A percentile compares a stretch with the other conserved stretches of the same genome.
phyloP scores from a whole-genome alignment of 2,797 vertebrate species.

The Sardinella longiceps region DNA sequence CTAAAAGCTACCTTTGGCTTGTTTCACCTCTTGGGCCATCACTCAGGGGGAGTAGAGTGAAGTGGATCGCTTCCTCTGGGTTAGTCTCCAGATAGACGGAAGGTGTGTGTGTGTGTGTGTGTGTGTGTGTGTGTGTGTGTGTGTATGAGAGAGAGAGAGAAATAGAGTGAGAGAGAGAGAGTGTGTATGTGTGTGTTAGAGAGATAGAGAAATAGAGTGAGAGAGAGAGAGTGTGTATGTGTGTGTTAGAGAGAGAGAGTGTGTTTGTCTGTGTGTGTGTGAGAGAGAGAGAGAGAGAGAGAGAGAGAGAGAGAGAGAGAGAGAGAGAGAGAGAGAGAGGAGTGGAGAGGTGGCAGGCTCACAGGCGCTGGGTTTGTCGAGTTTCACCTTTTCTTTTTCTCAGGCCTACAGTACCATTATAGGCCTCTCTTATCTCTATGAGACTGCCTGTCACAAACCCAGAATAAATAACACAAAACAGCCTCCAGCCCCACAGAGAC shows the following conservation, averaged over 20 bases:
- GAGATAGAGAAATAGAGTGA: neutral
- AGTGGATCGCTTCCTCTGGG: neutral
- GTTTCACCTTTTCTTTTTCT: conserved; percentile 34
- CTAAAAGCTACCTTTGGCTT: conserved; percentile 50
- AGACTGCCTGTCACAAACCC: conserved; percentile 59
- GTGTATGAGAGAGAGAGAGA: neutral
- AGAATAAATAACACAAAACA: conserved; percentile 71
- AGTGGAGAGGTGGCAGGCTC: conserved; percentile 15
- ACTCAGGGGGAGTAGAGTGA: neutral
- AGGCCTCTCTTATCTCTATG: conserved; percentile 61
- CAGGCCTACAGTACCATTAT: conserved; percentile 43
- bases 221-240: neutral
- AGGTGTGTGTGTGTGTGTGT: too few relatives aligned
- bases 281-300: neutral
- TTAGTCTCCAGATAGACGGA: neutral
- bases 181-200: too few relatives aligned
- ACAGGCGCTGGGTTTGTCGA: conserved; percentile 35
- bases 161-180: neutral
- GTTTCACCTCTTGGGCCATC: neutral
- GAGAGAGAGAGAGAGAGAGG: neutral
- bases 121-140: too few relatives aligned
- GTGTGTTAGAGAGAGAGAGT: too few relatives aligned
- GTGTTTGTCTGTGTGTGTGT: too few relatives aligned
- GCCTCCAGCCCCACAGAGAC: conserved; percentile 49
- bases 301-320: neutral